These are phyloP conservation scores for Campoplex capitator DNA, from an alignment of 2,888 invertebrate genomes.

Conservation along the genomic window DNA sequence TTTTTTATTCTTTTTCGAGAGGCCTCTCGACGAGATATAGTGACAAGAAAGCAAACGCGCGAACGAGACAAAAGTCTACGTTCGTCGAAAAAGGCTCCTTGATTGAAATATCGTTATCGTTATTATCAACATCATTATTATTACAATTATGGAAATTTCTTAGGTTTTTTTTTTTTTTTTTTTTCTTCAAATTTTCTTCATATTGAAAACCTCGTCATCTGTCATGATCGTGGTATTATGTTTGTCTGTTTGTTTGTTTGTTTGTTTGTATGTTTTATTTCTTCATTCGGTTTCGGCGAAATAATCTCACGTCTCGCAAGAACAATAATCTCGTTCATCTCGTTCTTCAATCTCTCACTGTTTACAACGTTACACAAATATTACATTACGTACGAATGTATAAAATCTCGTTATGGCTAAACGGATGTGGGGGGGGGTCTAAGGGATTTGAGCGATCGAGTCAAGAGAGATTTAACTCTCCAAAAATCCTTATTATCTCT, in stretches of 20 bases:
- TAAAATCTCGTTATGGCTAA: conserved; percentile 83
- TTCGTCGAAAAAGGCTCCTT: conserved; percentile 51
- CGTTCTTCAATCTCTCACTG: conserved; percentile 65
- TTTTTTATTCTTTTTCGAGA: not conserved
- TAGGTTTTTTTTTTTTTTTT: conserved; percentile 1
- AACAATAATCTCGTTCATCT: conserved; percentile 55
- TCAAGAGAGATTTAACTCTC: conserved; percentile 41
- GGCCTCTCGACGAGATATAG: conserved; percentile 31
- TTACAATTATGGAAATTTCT: conserved; percentile 25
- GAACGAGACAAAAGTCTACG: conserved; percentile 64
- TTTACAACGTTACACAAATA: conserved; percentile 79
- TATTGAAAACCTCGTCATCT: not conserved
- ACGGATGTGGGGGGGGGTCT: conserved; percentile 52
- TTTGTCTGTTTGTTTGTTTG: conserved; percentile 38
- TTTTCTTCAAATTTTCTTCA: too few relatives aligned
- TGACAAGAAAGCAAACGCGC: conserved; percentile 18
- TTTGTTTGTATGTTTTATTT: conserved; percentile 14
- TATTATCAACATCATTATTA: conserved; percentile 51
- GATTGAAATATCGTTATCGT: conserved; percentile 55
- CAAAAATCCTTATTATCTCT: conserved; percentile 50
- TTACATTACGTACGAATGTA: conserved; percentile 84
- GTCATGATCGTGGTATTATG: conserved; percentile 19
- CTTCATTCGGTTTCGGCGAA: conserved; percentile 54
- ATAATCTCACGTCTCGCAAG: conserved; percentile 50
- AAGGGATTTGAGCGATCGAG: conserved; percentile 52